phyloP scores from a whole-genome alignment of 2,113 vertebrate species.

The Sphaerodactylus townsendi region DNA sequence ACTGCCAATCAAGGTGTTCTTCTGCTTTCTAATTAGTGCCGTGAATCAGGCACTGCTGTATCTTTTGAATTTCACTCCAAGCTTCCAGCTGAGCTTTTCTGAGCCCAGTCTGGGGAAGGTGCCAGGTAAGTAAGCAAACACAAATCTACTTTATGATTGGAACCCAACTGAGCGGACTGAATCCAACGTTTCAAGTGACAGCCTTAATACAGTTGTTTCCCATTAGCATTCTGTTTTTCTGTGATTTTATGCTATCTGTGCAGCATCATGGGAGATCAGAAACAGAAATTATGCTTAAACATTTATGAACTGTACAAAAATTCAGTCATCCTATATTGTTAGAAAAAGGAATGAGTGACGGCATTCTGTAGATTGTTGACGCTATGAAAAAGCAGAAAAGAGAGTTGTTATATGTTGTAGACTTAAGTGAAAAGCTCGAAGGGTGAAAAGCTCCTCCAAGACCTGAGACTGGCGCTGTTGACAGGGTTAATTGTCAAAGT shows the following conservation, averaged over 20 bases:
- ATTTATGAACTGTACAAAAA: background rate
- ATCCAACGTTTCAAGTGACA: background rate
- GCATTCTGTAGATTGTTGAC: background rate
- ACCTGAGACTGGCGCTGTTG: background rate
- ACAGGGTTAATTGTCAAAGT: background rate
- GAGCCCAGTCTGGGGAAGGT: slow-evolving; percentile 3
- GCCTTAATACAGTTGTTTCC: background rate
- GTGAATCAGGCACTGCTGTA: fast-evolving
- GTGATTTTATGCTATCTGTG: background rate
- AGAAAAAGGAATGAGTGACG: background rate
- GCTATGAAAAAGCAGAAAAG: background rate
- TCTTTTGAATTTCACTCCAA: background rate
- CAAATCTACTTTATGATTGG: background rate
- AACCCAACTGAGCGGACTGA: slow-evolving; percentile 10
- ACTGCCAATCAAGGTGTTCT: fast-evolving
- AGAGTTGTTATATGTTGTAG: background rate
- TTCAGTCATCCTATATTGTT: background rate
- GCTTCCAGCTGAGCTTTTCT: background rate
- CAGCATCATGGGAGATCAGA: background rate
- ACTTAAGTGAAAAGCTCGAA: background rate
- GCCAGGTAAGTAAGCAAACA: background rate
- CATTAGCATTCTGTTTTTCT: background rate
- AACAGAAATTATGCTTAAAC: background rate
- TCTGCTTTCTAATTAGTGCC: background rate
- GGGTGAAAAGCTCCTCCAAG: background rate